Evolutionary conservation across 2,797 vertebrate genomes (phyloP).

Genomic region (Varecia variegata): DNA sequence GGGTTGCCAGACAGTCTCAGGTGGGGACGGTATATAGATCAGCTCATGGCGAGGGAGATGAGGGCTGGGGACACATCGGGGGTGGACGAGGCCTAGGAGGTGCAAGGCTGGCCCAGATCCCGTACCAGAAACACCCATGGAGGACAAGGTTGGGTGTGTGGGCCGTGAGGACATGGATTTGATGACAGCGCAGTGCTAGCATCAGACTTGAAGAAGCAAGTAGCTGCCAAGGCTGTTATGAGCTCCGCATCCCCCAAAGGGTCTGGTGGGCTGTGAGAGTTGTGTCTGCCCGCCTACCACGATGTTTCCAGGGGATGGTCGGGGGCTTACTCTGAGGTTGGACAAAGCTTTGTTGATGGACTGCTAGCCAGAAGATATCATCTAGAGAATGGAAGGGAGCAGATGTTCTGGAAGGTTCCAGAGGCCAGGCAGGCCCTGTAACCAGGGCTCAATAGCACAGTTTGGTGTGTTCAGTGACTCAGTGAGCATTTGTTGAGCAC

Average conservation of each 20-base stretch:
- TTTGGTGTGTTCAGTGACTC: neutral
- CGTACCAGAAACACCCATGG: neutral
- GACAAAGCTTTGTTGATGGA: neutral
- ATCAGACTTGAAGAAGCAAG: neutral
- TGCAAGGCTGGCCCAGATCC: neutral
- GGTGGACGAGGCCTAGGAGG: neutral
- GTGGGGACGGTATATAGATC: too few relatives aligned
- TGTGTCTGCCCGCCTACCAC: rapidly evolving
- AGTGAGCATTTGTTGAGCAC: neutral
- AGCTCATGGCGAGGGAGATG: neutral
- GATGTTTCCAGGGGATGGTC: neutral
- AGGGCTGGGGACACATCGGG: too few relatives aligned
- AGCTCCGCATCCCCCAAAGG: neutral
- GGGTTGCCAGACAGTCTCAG: neutral
- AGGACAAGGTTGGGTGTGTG: neutral
- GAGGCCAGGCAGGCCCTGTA: neutral
- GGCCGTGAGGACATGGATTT: neutral
- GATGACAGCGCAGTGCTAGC: neutral
- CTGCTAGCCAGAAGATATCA: neutral
- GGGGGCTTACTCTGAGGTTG: neutral
- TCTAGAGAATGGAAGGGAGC: neutral
- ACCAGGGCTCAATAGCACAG: neutral
- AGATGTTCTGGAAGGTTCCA: neutral
- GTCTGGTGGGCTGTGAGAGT: neutral
- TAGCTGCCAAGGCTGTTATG: neutral